Percentiles rank a stretch among this genome's conserved stretches.
Evolutionary conservation across 1,140 invertebrate genomes (phyloP).

Genomic region (Archivesica marissinica): DNA sequence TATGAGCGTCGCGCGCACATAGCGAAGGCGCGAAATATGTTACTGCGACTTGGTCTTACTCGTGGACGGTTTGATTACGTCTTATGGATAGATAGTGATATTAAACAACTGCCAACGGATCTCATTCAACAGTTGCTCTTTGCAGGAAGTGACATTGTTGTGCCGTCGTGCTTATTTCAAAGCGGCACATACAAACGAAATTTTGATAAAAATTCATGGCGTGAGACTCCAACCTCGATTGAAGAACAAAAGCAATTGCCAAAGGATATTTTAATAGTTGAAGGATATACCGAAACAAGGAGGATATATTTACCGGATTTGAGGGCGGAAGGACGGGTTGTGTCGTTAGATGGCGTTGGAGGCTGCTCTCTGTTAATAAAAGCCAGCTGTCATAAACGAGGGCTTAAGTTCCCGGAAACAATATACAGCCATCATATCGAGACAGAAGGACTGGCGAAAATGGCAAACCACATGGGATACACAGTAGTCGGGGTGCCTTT

Average conservation of each 20-base stretch:
- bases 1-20: slow-evolving; percentile 74
- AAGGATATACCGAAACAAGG: slow-evolving; percentile 76
- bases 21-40: slow-evolving; percentile 75
- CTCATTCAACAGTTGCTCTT: slow-evolving; percentile 78
- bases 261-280: slow-evolving; percentile 72
- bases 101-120: slow-evolving; percentile 73
- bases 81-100: slow-evolving; percentile 81
- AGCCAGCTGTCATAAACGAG: slow-evolving; percentile 74
- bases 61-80: slow-evolving; percentile 74
- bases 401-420: slow-evolving; percentile 77
- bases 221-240: slow-evolving; percentile 76
- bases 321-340: slow-evolving; percentile 75
- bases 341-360: slow-evolving; percentile 80
- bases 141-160: slow-evolving; percentile 75
- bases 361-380: slow-evolving; percentile 77
- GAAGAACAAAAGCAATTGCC: slow-evolving; percentile 64
- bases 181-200: slow-evolving; percentile 65
- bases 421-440: slow-evolving; percentile 79
- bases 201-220: slow-evolving; percentile 82
- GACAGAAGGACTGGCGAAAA: slow-evolving; percentile 81
- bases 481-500: slow-evolving; percentile 77
- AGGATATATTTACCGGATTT: slow-evolving; percentile 78
- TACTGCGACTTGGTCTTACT: slow-evolving; percentile 69
- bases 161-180: slow-evolving; percentile 73
- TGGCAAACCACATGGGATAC: slow-evolving; percentile 77